Percentiles rank a stretch among this genome's conserved stretches.
phyloP scores from a whole-genome alignment of 1,140 invertebrate genomes.

The Halyomorpha halys region DNA sequence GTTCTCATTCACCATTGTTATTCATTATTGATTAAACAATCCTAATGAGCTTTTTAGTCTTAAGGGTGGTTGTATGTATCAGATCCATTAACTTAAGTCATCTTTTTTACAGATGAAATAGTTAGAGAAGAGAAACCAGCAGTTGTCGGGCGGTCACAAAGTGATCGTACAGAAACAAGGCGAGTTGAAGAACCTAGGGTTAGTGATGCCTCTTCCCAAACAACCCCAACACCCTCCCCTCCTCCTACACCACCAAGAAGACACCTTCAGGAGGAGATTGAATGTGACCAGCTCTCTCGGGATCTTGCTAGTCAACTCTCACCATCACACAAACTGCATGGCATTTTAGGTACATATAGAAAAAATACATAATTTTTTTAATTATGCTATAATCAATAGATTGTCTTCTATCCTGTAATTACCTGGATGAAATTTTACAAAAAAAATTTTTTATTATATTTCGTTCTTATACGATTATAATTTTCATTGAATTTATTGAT shows the following conservation, averaged over 20 bases:
- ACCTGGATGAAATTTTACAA: no score
- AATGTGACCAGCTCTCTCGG: slow-evolving; percentile 63
- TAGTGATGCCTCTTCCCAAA: slow-evolving; percentile 32
- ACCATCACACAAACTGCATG: slow-evolving; percentile 55
- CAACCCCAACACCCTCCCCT: slow-evolving; percentile 27
- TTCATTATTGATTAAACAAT: no score
- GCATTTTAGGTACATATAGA: slow-evolving; percentile 46
- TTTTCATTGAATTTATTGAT: no score
- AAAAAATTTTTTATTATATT: no score
- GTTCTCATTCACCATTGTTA: no score
- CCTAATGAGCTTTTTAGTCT: no score
- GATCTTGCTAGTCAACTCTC: slow-evolving; percentile 60
- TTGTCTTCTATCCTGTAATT: no score
- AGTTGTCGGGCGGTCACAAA: slow-evolving; percentile 18
- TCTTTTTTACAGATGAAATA: slow-evolving; percentile 15
- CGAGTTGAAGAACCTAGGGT: slow-evolving; percentile 24
- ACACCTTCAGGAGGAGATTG: slow-evolving; percentile 55
- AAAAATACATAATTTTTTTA: no score
- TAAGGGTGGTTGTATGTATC: no score
- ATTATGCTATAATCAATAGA: no score
- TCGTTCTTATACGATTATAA: no score
- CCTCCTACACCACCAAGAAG: slow-evolving; percentile 24
- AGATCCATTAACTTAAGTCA: no score
- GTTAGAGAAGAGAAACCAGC: slow-evolving; percentile 17
- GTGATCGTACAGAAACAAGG: slow-evolving; percentile 23